These are phyloP conservation scores for Sebastes reedi DNA, from an alignment of 2,797 vertebrate species.

Conservation along the genomic window DNA sequence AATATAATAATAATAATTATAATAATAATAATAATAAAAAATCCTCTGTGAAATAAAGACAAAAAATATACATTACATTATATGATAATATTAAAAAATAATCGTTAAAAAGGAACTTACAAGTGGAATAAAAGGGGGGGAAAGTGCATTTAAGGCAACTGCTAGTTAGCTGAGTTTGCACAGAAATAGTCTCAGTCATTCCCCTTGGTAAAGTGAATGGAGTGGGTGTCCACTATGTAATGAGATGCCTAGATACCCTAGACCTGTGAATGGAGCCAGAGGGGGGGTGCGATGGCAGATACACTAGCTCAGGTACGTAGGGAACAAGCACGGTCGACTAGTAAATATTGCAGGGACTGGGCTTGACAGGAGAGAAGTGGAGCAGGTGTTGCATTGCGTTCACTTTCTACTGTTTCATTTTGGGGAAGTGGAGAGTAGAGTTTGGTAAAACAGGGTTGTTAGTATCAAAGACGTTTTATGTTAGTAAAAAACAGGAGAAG, in stretches of 20 bases:
- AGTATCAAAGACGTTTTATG: conserved; percentile 57
- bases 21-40: conserved; percentile 35
- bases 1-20: conserved; percentile 5
- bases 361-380: conserved; percentile 15
- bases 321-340: conserved; percentile 32
- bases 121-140: conserved; percentile 18
- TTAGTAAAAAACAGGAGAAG: conserved; percentile 48
- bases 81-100: conserved; percentile 52
- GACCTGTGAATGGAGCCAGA: conserved; percentile 34
- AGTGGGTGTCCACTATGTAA: conserved; percentile 37
- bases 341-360: conserved; percentile 75
- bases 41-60: conserved; percentile 57
- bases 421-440: neutral
- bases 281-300: conserved; percentile 21
- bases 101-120: conserved; percentile 35
- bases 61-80: conserved; percentile 55
- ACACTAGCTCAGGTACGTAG: conserved; percentile 37
- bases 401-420: conserved; percentile 68
- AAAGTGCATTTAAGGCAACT: conserved; percentile 76
- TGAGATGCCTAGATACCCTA: conserved; percentile 29
- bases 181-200: conserved; percentile 62
- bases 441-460: conserved; percentile 36
- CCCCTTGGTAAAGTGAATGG: conserved; percentile 38
- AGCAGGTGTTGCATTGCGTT: conserved; percentile 53
- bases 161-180: conserved; percentile 70